Percentiles rank a stretch among this genome's conserved stretches.
phyloP scores from a whole-genome alignment of 2,113 vertebrate species.

The Sapayoa aenigma region DNA sequence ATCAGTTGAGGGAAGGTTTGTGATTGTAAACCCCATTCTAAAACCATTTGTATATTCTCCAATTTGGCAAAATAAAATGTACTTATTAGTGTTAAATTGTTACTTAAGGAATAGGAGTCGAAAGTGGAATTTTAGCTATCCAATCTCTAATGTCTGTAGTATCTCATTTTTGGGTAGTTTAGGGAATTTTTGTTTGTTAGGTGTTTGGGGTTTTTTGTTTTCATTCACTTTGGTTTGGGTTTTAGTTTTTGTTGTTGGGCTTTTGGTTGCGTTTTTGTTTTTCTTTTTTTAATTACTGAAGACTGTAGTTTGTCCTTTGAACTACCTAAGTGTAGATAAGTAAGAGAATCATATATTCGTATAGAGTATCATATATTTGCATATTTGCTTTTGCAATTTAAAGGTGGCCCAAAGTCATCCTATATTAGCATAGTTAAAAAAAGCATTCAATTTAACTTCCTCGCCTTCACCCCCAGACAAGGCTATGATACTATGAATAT shows the following conservation, averaged over 20 bases:
- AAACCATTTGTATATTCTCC: not conserved
- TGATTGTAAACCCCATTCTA: not conserved
- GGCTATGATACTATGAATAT: not conserved
- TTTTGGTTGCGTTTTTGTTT: not conserved
- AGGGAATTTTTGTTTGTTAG: too few relatives aligned
- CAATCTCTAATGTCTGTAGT: not conserved
- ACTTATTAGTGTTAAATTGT: not conserved
- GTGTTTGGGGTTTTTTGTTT: too few relatives aligned
- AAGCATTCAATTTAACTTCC: not conserved
- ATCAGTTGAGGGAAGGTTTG: not conserved
- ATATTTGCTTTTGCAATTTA: not conserved
- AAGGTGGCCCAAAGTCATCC: not conserved
- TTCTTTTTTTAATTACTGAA: not conserved
- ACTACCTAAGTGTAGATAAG: not conserved
- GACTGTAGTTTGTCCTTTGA: not conserved
- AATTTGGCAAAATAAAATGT: not conserved
- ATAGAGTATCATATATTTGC: not conserved
- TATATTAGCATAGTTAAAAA: not conserved
- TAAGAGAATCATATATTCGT: not conserved
- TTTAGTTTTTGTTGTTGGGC: too few relatives aligned
- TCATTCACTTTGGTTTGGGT: too few relatives aligned
- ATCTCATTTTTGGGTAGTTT: too few relatives aligned
- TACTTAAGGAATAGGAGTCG: not conserved
- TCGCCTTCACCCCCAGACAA: fast-evolving
- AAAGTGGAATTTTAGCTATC: not conserved